Base-by-base conservation (phyloP, 2,888 invertebrate genomes). In the Eulithis testata region DNA sequence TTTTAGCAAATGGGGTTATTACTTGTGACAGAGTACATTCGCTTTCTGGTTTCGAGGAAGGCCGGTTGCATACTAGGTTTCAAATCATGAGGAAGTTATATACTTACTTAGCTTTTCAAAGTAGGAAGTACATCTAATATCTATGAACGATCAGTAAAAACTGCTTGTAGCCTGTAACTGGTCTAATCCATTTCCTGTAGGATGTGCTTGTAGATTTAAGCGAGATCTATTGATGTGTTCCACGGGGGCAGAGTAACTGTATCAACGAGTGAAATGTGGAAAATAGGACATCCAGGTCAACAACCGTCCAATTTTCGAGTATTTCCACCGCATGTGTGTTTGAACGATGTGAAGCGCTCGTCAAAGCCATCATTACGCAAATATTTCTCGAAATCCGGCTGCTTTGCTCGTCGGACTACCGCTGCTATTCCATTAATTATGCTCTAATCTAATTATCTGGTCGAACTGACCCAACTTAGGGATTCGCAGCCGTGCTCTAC, bases 281-380 rank as follows among this genome's bases (percentile, higher is more conserved):
- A 52, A 57, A 49, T 54, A n/a, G 53, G 14, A 58, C 45, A 57
- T 31, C 31, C 60, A 31, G 49, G 44, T 36, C 11, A 52, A 51
- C 60, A 27, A 57, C 53, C 11, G 70, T 71, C 61, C 66, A 70
- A 65, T 77, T 73, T 75, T 69, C 64, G 65, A 69, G 74, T 68
- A 77, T 77, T 80, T 74, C 69, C 68, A 76, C 74, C 66, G 70
- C 61, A 53, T 72, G 72, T 72, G 68, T 76, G 75, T 78, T 77
- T 76, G 70, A 73, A 66, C 72, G 68, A 70, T 68, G 66, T 65
- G 57, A 66, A 66, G 74, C 61, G 67, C 71, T 77, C 76, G 73
- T 79, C 79, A 81, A 81, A 80, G 79, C 77, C 72, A 64, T 76
- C 81, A 85, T 78, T 82, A 78, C 76, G 76, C 80, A 83, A 81